phyloP scores from a whole-genome alignment of 2,888 invertebrate species.

The Andricus curvator region DNA sequence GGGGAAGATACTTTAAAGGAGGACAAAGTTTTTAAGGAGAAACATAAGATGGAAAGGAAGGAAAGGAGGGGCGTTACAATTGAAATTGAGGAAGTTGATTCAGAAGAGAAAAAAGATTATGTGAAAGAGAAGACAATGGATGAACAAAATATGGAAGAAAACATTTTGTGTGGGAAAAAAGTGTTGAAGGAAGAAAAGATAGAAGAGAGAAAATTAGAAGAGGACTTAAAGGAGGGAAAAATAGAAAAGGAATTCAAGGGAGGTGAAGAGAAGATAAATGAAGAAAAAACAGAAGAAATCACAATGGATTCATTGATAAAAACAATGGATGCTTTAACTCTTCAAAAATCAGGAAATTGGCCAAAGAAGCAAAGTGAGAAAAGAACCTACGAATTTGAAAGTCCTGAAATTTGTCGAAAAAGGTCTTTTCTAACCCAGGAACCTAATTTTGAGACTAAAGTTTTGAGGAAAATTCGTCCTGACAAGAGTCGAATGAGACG shows the following conservation, averaged over 20 bases:
- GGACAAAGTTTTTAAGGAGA: not conserved
- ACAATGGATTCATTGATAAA: constrained; percentile 34
- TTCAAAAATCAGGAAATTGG: constrained; percentile 30
- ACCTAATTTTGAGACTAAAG: constrained; percentile 48
- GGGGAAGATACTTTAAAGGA: not conserved
- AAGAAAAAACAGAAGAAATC: constrained; percentile 28
- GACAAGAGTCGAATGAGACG: constrained; percentile 48
- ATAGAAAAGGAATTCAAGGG: not conserved
- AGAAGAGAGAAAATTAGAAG: constrained; percentile 9
- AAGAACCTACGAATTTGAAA: not conserved
- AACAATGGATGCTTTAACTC: constrained; percentile 46
- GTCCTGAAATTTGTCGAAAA: constrained; percentile 37
- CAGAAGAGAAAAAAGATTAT: not conserved
- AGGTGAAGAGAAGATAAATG: not conserved
- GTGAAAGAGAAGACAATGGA: not conserved
- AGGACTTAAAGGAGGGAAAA: not conserved
- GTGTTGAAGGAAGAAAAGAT: not conserved
- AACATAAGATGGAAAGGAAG: not conserved
- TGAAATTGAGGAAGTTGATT: not conserved
- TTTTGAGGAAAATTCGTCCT: constrained; percentile 54
- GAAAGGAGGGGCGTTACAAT: not conserved
- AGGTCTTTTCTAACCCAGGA: constrained; percentile 45
- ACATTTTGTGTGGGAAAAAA: not conserved
- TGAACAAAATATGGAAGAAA: not conserved
- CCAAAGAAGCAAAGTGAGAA: not conserved